These are phyloP conservation scores for Sebastes itinus DNA, from an alignment of 2,797 vertebrate species.

Conservation along the genomic window DNA sequence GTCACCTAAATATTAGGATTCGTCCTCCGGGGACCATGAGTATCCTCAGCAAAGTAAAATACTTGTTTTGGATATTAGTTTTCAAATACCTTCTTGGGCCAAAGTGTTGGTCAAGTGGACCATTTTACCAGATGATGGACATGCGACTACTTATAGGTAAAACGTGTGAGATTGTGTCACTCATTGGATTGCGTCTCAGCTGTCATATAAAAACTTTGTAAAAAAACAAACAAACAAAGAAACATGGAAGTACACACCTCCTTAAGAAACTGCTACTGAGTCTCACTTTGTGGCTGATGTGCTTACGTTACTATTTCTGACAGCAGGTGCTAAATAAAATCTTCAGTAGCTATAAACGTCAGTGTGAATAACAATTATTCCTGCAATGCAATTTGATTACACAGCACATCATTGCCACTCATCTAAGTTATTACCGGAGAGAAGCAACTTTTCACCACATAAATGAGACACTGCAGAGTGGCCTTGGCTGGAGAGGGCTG, in stretches of 20 bases:
- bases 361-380: conserved; percentile 34
- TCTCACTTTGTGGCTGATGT: neutral
- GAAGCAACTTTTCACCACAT: conserved; percentile 28
- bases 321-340: conserved; percentile 37
- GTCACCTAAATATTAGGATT: neutral
- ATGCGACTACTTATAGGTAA: neutral
- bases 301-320: neutral
- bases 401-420: conserved; percentile 31
- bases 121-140: neutral
- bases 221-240: neutral
- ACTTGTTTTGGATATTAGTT: neutral
- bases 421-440: conserved; percentile 36
- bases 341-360: conserved; percentile 33
- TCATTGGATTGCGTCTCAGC: neutral
- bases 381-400: conserved; percentile 41
- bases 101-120: neutral
- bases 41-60: neutral
- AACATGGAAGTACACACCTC: neutral
- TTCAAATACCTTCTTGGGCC: neutral
- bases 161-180: neutral
- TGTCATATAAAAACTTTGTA: neutral
- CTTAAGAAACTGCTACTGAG: neutral
- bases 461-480: conserved; percentile 15
- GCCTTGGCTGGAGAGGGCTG: conserved; percentile 8
- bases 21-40: neutral